Conservation (phyloP, 2,888 invertebrate genomes). For the Heliconius cydno region DNA sequence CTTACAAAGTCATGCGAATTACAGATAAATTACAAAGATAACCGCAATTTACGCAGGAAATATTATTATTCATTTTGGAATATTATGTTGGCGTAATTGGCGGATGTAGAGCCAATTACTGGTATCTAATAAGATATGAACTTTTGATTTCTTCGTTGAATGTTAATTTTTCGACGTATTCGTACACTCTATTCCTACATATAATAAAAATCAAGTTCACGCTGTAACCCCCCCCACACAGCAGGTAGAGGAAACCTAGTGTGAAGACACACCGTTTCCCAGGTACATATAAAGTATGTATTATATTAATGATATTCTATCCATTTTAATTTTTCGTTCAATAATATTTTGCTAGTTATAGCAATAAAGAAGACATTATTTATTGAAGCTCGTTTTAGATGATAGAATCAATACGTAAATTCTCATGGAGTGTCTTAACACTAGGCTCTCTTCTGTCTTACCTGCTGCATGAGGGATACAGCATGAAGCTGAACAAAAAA, state of each 20-base stretch:
- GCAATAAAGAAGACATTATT: not conserved
- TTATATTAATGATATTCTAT: not conserved
- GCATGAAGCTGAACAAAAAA: no score
- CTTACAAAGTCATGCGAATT: not conserved
- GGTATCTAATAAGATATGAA: conserved; percentile 1
- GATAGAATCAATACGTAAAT: not conserved
- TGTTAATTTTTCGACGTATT: not conserved
- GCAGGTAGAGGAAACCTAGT: no score
- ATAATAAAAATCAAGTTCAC: no score
- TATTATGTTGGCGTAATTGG: conserved; percentile 15
- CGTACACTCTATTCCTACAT: not conserved
- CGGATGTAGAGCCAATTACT: conserved; percentile 19
- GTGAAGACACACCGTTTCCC: no score
- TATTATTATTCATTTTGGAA: conserved; percentile 11
- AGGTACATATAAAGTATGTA: not conserved
- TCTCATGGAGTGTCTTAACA: no score
- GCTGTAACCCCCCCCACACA: no score
- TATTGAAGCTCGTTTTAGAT: not conserved
- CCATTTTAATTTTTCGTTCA: not conserved
- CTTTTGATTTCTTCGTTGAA: conserved; percentile 2
- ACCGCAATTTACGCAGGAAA: conserved; percentile 22
- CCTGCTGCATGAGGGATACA: no score
- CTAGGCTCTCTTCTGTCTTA: no score
- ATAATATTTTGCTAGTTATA: not conserved
- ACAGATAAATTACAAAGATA: conserved; percentile 12